Conservation (phyloP, 2,113 vertebrate genomes). For the Eretmochelys imbricata region DNA sequence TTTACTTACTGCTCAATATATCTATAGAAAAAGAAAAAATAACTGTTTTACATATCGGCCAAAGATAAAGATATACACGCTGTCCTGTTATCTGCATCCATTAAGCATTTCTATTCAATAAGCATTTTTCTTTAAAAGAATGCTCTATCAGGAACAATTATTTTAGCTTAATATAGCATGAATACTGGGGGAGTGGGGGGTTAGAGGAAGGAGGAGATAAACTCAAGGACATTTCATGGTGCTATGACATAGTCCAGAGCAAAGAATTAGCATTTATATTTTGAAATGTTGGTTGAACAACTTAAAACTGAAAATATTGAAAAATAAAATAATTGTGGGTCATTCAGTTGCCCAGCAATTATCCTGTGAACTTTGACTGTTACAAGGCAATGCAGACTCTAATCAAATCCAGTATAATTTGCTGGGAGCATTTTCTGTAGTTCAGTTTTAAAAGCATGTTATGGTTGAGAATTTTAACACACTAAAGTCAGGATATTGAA, state of each 20-base stretch:
- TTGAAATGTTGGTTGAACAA: background rate
- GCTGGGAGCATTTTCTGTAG: background rate
- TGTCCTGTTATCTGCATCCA: background rate
- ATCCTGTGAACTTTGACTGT: background rate
- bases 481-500: background rate
- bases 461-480: background rate
- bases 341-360: background rate
- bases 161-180: background rate
- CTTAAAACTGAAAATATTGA: background rate
- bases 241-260: background rate
- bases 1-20: background rate
- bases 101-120: background rate
- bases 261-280: background rate
- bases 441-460: background rate
- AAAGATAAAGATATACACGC: background rate
- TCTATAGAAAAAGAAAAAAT: background rate
- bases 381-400: background rate
- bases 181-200: background rate
- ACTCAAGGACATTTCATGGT: background rate
- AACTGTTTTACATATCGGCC: background rate
- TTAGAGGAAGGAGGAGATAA: background rate
- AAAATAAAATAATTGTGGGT: background rate
- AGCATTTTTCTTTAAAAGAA: background rate
- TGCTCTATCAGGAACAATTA: background rate
- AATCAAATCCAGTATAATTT: background rate